These are phyloP conservation scores for Tapirus indicus DNA, from an alignment of 2,797 vertebrate genomes.

Conservation along the genomic window DNA sequence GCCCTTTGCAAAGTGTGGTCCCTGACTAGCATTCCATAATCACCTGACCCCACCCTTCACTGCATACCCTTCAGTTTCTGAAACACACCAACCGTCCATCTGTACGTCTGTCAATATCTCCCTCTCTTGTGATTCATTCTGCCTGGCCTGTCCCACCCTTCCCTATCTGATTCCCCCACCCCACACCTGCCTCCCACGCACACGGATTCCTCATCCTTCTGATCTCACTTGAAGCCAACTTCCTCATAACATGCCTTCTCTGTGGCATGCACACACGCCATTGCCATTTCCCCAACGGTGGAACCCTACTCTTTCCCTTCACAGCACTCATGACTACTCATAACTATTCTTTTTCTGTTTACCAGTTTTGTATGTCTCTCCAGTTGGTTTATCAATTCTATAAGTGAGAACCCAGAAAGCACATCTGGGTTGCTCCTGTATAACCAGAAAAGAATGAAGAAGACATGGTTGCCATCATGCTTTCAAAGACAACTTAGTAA, in stretches of 20 bases:
- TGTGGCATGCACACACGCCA: background rate
- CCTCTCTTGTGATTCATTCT: background rate
- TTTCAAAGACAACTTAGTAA: background rate
- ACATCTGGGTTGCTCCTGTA: background rate
- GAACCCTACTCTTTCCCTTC: background rate
- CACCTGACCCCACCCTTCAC: background rate
- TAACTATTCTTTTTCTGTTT: background rate
- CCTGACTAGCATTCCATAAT: background rate
- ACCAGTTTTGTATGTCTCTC: background rate
- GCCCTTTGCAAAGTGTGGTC: background rate
- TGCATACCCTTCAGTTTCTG: background rate
- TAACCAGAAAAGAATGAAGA: background rate
- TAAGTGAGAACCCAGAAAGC: background rate
- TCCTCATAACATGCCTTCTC: background rate
- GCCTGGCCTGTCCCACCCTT: background rate
- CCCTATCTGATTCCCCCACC: background rate
- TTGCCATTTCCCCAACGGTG: background rate
- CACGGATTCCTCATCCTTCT: background rate
- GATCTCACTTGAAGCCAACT: background rate
- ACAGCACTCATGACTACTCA: background rate
- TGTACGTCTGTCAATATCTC: background rate
- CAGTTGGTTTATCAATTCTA: background rate
- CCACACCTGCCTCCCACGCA: background rate
- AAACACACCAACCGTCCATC: background rate
- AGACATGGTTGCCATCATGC: background rate